Evolutionary conservation across 2,797 vertebrate species (phyloP), one percentile per base, ranked within the genome.

Genomic region (Enteromius treurensis): DNA sequence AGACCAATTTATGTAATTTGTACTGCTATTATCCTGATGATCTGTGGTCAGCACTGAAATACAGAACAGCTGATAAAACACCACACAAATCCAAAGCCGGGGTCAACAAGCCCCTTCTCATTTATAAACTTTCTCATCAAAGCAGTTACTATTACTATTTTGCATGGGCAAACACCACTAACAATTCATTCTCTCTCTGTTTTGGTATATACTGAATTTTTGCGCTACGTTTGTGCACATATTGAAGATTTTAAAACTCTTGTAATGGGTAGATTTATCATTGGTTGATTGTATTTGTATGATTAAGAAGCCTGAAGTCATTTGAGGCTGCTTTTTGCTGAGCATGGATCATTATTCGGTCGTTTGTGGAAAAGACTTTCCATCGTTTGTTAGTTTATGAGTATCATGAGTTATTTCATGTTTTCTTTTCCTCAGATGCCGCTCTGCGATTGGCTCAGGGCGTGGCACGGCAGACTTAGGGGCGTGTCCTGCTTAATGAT

Each of bases 401-500:
- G 15, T 73, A 49, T 84, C 37, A 60, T 60, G 40, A 79, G 40
- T 37, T 73, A 73, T 73, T 55, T 23, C 17, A 64, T 67, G 45
- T 65, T 42, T 55, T 74, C 77, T 73, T 84, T 79, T 71, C 69
- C 32, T 65, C 6, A 5, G 64, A 37, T 14, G 7, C 92, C 91
- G 90, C 92, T 92, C 92, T 94, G 94, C 92, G 90, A 93, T 88
- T 88, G 83, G 91, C 91, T 92, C 89, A 84, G 91, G 93, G 94
- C 89, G 93, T 94, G 94, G 92, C 90, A 86, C 89, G 15, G 92
- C 92, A 91, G 91, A 91, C 91, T 87, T 88, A 11, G 82, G 92
- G 94, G 92, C 84, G 84, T 85, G 86, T 81, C 76, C 92, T 92
- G 89, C 92, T 93, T 95, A 95, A 95, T 95, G 93, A 96, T 94